Evolutionary conservation across 2,888 invertebrate species (phyloP).

Genomic region (Lasioglossum lativentre): DNA sequence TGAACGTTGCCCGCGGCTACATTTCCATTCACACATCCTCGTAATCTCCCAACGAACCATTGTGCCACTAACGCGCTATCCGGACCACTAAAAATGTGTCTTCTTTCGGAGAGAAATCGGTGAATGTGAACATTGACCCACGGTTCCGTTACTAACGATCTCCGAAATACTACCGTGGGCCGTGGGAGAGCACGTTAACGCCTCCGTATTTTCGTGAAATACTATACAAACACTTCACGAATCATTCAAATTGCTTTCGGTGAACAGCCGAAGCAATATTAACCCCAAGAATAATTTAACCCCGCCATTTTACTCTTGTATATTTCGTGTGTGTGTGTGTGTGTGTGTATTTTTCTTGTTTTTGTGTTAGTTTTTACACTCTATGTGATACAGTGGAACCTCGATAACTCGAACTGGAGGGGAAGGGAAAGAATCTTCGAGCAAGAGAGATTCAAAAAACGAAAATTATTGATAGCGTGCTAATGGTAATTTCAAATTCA

Average conservation of each 20-base stretch:
- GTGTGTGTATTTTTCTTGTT: background rate
- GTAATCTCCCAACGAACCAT: conserved; percentile 29
- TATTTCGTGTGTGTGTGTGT: background rate
- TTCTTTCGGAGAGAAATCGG: conserved; percentile 18
- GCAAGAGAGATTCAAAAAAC: too few relatives aligned
- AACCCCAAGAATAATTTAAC: background rate
- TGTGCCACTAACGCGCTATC: conserved; percentile 20
- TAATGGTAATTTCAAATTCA: too few relatives aligned
- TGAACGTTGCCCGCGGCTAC: conserved; percentile 34
- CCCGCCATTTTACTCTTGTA: background rate
- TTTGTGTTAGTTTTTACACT: background rate
- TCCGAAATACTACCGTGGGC: conserved; percentile 26
- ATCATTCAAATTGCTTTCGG: background rate
- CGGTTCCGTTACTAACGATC: conserved; percentile 23
- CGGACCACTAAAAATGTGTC: conserved; percentile 35
- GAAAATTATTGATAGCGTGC: too few relatives aligned
- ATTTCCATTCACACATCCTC: conserved; percentile 52
- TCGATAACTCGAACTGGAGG: too few relatives aligned
- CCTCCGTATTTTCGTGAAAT: conserved; percentile 7
- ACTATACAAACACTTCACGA: background rate
- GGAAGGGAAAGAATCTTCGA: too few relatives aligned
- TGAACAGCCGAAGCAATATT: background rate
- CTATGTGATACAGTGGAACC: too few relatives aligned
- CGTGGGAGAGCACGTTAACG: conserved; percentile 32
- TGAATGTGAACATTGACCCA: conserved; percentile 32